Evolutionary conservation across 2,797 vertebrate species (phyloP), one percentile per base, ranked within the genome.

Genomic region (Falco rusticolus): DNA sequence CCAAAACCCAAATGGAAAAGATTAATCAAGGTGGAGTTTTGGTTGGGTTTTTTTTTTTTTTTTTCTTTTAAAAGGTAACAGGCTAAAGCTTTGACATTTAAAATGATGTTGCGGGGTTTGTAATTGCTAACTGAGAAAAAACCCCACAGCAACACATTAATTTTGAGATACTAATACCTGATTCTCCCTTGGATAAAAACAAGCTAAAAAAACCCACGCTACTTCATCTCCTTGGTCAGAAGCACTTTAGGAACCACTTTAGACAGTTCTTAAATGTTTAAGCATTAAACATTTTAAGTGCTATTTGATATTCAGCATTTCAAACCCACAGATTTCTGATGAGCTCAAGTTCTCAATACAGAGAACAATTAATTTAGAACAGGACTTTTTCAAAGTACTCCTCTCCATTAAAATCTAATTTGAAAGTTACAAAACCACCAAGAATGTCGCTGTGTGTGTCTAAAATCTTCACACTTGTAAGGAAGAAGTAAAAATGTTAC

Each of bases 361-460:
- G 16, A 71, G 20, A 81, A 65, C 21, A 68, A 57, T 0, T 77
- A 43, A 71, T 75, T 90, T 69, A 71, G n/a, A 82, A 69, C 6
- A 65, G 24, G 43, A 72, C 13, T 24, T 66, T 84, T 65, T n/a
- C 11, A 26, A 91, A 82, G 25, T 21, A 70, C 31, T 87, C 9
- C 13, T 51, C 19, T 28, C 59, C 75, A 63, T n/a, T 87, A 78
- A 50, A 87, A 71, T 57, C 41, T 39, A 34, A 43, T 78, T 68
- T 51, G 39, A 13, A 94, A 87, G 60, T 51, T 43, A 89, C 6
- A 70, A 79, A 86, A 14, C 5, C 39, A 79, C 13, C 8, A 34
- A 76, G 50, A 74, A 37, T 7, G 12, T 43, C 5, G 3, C 7
- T 0, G 1, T 10, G 11, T 8, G 1, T 2, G 0, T 72, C 31